Conservation (phyloP, 2,797 vertebrate genomes). For the Neoniphon sammara region DNA sequence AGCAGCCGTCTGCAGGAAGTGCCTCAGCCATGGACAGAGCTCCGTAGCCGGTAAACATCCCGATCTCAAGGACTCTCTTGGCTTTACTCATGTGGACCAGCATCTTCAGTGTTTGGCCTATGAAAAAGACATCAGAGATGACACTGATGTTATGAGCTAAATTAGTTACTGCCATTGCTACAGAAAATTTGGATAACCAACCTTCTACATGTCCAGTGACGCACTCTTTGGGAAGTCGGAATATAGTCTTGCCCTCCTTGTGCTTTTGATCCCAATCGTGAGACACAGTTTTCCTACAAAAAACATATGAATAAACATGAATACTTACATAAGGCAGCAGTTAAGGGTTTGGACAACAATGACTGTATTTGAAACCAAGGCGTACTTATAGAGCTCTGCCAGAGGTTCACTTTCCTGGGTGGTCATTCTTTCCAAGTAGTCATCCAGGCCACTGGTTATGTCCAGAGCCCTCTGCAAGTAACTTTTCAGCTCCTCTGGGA, state of each 20-base stretch:
- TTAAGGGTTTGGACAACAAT: too few species aligned
- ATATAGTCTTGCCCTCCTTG: conserved; percentile 76
- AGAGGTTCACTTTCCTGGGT: conserved; percentile 75
- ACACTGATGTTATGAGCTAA: background rate
- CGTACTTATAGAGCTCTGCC: conserved; percentile 75
- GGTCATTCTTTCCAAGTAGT: conserved; percentile 76
- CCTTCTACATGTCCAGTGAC: conserved; percentile 83
- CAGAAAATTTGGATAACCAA: conserved; percentile 26
- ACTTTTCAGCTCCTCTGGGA: conserved; percentile 76
- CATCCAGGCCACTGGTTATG: conserved; percentile 79
- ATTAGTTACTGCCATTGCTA: background rate
- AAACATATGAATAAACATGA: background rate
- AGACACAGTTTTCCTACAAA: conserved; percentile 75
- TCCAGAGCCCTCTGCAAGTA: conserved; percentile 82
- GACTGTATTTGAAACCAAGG: background rate
- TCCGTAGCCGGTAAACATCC: conserved; percentile 81
- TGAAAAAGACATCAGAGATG: conserved; percentile 1
- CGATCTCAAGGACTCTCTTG: conserved; percentile 80
- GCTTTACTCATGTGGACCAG: conserved; percentile 77
- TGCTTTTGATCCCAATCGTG: conserved; percentile 80
- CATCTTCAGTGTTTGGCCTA: conserved; percentile 82
- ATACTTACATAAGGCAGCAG: background rate
- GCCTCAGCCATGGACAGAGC: conserved; percentile 80
- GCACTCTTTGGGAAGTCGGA: conserved; percentile 79
- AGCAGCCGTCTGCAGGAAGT: conserved; percentile 80